Evolutionary conservation across 1,140 invertebrate species (phyloP).

Genomic region (Coptotermes formosanus): DNA sequence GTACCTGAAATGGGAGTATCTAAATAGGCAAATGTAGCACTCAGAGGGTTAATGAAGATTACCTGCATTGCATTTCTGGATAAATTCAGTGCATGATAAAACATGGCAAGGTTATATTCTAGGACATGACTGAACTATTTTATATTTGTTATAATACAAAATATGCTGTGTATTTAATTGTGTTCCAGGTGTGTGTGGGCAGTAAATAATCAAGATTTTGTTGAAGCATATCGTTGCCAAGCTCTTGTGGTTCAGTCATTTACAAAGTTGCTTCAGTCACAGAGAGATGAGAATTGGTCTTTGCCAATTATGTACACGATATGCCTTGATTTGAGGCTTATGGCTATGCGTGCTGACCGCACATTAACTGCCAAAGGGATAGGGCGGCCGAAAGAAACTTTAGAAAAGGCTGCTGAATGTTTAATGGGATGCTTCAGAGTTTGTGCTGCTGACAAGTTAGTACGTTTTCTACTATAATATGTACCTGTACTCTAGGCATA

Average conservation of each 20-base stretch:
- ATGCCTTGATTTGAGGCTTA: slow-evolving; percentile 81
- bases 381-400: slow-evolving; percentile 67
- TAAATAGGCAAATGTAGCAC: no score
- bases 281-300: slow-evolving; percentile 96
- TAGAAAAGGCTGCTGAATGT: slow-evolving; percentile 93
- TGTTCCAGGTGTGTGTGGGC: slow-evolving; percentile 60
- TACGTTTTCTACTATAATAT: not conserved
- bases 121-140: no score
- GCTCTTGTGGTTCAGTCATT: slow-evolving; percentile 73
- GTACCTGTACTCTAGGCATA: not conserved
- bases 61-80: no score
- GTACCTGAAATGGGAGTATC: no score
- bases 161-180: no score
- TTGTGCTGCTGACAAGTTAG: slow-evolving; percentile 89
- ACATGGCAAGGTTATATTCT: no score
- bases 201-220: slow-evolving; percentile 63
- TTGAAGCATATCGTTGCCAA: slow-evolving; percentile 78
- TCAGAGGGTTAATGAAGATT: no score
- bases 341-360: slow-evolving; percentile 78
- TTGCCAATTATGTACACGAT: slow-evolving; percentile 86
- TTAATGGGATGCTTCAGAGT: slow-evolving; percentile 93
- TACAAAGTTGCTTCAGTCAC: slow-evolving; percentile 78
- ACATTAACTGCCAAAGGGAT: slow-evolving; percentile 50
- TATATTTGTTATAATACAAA: no score
- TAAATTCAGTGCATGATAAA: no score